Conservation (phyloP, 2,113 vertebrate species). For the Eulemur macaco region DNA sequence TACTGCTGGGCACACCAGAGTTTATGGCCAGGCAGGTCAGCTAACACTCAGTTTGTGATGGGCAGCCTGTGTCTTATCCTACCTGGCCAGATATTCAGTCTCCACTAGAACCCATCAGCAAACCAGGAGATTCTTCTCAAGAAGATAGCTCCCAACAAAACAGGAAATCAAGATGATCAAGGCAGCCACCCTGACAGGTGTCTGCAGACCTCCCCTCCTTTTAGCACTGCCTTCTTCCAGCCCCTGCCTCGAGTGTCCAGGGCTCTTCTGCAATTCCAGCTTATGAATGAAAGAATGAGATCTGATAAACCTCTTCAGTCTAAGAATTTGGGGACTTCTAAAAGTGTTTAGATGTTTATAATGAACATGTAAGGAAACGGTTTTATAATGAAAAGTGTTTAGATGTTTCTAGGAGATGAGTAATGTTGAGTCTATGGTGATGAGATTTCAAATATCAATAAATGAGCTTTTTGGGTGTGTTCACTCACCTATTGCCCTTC, state of each 20-base stretch:
- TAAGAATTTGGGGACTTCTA: slow-evolving; percentile 16
- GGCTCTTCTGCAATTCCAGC: not conserved
- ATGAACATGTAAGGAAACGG: not conserved
- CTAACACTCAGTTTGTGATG: not conserved
- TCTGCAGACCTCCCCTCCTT: not conserved
- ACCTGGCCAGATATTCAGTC: not conserved
- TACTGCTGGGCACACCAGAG: not conserved
- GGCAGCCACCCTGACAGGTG: not conserved
- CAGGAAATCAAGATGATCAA: not conserved
- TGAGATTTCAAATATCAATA: not conserved
- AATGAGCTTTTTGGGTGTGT: not conserved
- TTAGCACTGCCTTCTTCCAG: not conserved
- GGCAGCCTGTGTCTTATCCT: not conserved
- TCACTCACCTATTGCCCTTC: not conserved
- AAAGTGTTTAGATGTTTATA: not conserved
- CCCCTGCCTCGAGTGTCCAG: not conserved
- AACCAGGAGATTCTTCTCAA: slow-evolving; percentile 7
- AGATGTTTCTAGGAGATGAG: not conserved
- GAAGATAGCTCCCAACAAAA: not conserved
- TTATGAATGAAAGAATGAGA: not conserved
- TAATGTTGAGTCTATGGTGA: not conserved
- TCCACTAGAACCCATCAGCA: not conserved
- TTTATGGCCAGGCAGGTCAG: not conserved
- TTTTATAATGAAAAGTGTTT: not conserved
- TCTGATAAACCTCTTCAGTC: not conserved